A percentile compares a stretch with the other conserved stretches of the same genome.
Evolutionary conservation across 2,113 vertebrate species (phyloP).

Genomic region (Brevimyrus niger): DNA sequence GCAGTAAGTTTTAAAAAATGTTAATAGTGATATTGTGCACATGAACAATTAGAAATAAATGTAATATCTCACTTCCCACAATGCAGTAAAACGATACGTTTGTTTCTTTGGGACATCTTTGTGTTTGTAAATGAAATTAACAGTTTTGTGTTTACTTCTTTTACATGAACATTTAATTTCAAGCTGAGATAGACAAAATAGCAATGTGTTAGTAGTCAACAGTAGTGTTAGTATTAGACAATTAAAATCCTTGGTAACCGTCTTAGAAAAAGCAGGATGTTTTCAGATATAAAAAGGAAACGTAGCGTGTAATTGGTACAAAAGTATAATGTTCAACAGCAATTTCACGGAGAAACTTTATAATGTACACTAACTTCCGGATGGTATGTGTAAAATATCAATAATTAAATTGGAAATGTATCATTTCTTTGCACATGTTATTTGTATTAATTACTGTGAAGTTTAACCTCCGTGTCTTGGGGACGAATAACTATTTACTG

Average conservation of each 20-base stretch:
- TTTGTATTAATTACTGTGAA: neutral
- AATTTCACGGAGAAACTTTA: neutral
- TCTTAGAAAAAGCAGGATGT: neutral
- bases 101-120: neutral
- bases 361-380: neutral
- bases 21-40: neutral
- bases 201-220: neutral
- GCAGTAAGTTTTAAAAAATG: neutral
- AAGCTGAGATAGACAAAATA: neutral
- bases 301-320: neutral
- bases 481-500: neutral
- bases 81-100: neutral
- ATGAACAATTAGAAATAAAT: neutral
- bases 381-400: neutral
- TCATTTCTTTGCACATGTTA: neutral
- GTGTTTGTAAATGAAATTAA: neutral
- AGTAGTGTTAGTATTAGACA: neutral
- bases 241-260: neutral
- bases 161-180: neutral
- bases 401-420: neutral
- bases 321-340: neutral
- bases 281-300: neutral
- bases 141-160: neutral
- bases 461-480: neutral
- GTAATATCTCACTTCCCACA: neutral